Evolutionary conservation across 2,888 invertebrate species (phyloP), one percentile per base, ranked within the genome.

Genomic region (Acheta domesticus): DNA sequence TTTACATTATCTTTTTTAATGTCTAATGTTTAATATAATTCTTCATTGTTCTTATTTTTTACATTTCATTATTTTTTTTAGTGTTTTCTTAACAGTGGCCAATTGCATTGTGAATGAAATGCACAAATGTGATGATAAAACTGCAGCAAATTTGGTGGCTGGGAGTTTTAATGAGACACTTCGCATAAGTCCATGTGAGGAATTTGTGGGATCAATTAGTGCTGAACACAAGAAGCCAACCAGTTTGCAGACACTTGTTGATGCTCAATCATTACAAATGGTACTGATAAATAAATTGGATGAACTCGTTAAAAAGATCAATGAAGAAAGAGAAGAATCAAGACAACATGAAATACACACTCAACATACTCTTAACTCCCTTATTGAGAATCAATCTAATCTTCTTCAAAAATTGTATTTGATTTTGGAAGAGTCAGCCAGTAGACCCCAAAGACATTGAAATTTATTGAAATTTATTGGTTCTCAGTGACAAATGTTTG

Each of bases 141-240:
- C 62, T 62, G 16, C 16, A 19, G 62, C 62, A 14, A 62, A 62
- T n/a, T 62, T 62, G 62, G 62, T 62, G 8, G 14, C 62, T 62
- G 62, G 62, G 11, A 62, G 62, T 62, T 62, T 62, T n/a, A 62
- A 62, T 12, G 62, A 62, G 8, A 62, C 62, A 4, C 62, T 62
- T 62, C 14, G 62, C n/a, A n/a, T 62, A n/a, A 62, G 62, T n/a
- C 62, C 62, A 62, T 62, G 62, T 62, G n/a, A 62, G 62, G 62
- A 62, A n/a, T 62, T 62, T 62, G 62, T 19, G n/a, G n/a, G 14
- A 4, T n/a, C 62, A 14, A 19, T 62, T 62, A 62, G 3, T 14
- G 14, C 1, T 62, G 62, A 62, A 5, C 14, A 8, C n/a, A 62
- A n/a, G n/a, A 62, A 62, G 62, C 62, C n/a, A 62, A 62, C 62